Evolutionary conservation across 2,113 vertebrate species (phyloP).

Genomic region (Edolisoma coerulescens): DNA sequence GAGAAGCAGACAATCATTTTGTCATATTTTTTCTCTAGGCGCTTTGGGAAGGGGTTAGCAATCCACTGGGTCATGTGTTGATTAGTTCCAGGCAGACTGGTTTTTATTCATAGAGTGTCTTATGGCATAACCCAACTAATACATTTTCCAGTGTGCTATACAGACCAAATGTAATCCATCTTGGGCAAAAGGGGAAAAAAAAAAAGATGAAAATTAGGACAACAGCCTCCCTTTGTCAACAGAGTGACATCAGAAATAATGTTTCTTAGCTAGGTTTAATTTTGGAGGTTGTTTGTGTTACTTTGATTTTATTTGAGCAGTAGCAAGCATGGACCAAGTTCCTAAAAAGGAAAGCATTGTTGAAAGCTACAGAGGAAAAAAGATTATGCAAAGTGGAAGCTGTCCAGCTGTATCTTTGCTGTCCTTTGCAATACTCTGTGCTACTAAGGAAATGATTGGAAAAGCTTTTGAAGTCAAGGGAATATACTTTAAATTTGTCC

Average conservation of each 20-base stretch:
- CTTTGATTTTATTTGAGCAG: slow-evolving; percentile 43
- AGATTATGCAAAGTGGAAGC: background rate
- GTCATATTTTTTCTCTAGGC: background rate
- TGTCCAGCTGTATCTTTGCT: slow-evolving; percentile 2
- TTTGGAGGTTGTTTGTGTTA: slow-evolving; percentile 26
- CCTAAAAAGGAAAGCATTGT: slow-evolving; percentile 34
- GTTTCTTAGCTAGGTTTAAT: slow-evolving; percentile 34
- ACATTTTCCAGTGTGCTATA: background rate
- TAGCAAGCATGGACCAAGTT: background rate
- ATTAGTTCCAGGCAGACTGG: background rate
- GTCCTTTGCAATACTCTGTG: background rate
- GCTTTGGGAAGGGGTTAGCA: background rate
- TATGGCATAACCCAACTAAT: background rate
- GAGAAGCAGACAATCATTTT: background rate
- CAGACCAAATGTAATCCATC: background rate
- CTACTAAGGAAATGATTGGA: background rate
- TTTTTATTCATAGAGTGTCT: background rate
- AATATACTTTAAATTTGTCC: background rate
- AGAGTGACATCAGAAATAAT: background rate
- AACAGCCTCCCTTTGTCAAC: background rate
- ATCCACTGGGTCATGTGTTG: background rate
- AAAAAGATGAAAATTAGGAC: background rate
- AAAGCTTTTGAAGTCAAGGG: background rate
- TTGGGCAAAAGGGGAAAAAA: background rate
- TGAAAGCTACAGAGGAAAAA: background rate